phyloP scores from a whole-genome alignment of 2,113 vertebrate genomes.

The Numenius arquata region DNA sequence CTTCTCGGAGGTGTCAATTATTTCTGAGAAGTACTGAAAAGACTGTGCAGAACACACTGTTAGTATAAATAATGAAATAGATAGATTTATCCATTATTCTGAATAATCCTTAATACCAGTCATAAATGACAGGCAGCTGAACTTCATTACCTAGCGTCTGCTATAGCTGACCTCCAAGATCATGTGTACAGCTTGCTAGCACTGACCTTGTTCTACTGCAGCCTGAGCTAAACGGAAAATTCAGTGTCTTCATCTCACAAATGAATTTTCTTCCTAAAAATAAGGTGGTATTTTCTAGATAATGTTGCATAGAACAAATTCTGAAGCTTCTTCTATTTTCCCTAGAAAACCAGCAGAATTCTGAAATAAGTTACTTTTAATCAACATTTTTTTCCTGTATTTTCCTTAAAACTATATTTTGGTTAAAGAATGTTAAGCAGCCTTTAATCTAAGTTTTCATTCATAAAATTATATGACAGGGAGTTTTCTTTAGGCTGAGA shows the following conservation, averaged over 20 bases:
- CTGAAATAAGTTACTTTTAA: neutral
- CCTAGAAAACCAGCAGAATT: neutral
- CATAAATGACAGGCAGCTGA: neutral
- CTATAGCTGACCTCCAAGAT: neutral
- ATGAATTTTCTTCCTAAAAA: neutral
- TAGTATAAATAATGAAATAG: neutral
- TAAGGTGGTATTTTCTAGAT: neutral
- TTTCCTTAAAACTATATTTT: neutral
- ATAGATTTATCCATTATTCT: neutral
- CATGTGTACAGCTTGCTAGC: neutral
- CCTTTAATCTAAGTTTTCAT: neutral
- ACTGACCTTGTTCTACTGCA: neutral
- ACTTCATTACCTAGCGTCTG: neutral
- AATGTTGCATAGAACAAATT: neutral
- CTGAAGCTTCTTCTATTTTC: neutral
- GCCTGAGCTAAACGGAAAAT: neutral
- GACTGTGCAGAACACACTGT: neutral
- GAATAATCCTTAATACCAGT: neutral
- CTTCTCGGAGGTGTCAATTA: neutral
- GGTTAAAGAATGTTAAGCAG: neutral
- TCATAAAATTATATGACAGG: neutral
- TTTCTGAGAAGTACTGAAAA: neutral
- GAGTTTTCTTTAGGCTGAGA: neutral
- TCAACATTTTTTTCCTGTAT: neutral
- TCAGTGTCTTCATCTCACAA: neutral